These are phyloP conservation scores for Etheostoma perlongum DNA, from an alignment of 2,797 vertebrate genomes.

Conservation along the genomic window DNA sequence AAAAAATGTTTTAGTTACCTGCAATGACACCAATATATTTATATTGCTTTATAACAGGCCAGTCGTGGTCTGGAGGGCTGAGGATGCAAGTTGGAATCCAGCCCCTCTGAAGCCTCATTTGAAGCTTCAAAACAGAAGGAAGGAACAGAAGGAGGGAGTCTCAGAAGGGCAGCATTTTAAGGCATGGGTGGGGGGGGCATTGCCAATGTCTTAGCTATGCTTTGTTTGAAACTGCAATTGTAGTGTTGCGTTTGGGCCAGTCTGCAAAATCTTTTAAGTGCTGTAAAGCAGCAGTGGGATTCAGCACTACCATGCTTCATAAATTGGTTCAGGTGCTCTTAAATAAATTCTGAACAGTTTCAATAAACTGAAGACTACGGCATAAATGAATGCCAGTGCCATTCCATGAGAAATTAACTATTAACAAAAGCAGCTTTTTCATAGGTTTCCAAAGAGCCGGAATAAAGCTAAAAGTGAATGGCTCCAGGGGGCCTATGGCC, in stretches of 20 bases:
- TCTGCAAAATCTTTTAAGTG: slow-evolving; percentile 25
- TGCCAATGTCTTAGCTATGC: slow-evolving; percentile 31
- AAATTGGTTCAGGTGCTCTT: not conserved
- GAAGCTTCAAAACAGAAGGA: slow-evolving; percentile 33
- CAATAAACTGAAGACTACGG: not conserved
- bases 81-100: slow-evolving; percentile 31
- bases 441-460: too few species aligned
- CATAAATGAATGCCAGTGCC: not conserved
- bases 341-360: slow-evolving; percentile 9
- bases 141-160: slow-evolving; percentile 20
- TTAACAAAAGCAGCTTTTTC: too few species aligned
- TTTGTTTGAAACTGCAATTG: slow-evolving; percentile 36
- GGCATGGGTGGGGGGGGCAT: slow-evolving; percentile 12
- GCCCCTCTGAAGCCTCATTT: slow-evolving; percentile 16
- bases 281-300: slow-evolving; percentile 15
- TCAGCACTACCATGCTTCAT: slow-evolving; percentile 1
- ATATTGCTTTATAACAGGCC: slow-evolving; percentile 18
- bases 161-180: slow-evolving; percentile 37
- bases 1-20: not conserved
- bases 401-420: not conserved
- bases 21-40: not conserved
- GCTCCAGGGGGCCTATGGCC: too few species aligned
- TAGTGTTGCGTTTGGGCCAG: not conserved
- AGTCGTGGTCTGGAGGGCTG: slow-evolving; percentile 14
- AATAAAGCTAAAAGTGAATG: too few species aligned